A percentile compares a stretch with the other conserved stretches of the same genome.
Conservation (phyloP, 1,140 invertebrate genomes). For the Notospermus geniculatus region DNA sequence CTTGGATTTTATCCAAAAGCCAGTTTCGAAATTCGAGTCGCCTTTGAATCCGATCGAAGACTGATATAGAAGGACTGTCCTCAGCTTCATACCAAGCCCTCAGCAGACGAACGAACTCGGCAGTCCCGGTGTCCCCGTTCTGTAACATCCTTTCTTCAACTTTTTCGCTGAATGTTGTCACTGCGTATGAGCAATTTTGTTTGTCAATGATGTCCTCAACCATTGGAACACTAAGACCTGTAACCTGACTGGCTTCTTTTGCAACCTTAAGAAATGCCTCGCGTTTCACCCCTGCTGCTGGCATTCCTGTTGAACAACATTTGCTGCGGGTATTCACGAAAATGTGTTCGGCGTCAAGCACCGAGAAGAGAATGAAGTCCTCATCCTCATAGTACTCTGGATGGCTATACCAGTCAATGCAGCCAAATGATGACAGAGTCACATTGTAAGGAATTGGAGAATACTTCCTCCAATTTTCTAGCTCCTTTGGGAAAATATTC, state of each 20-base stretch:
- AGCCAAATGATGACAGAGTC: no score
- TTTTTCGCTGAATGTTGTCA: constrained; percentile 13
- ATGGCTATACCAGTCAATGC: constrained; percentile 11
- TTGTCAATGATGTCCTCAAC: constrained; percentile 20
- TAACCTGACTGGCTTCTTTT: not conserved
- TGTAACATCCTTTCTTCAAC: constrained; percentile 6
- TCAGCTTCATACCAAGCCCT: constrained; percentile 16
- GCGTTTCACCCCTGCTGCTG: not conserved
- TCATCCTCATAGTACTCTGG: constrained; percentile 10
- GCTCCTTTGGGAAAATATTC: no score
- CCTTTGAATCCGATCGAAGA: not conserved
- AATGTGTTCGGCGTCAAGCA: constrained; percentile 19
- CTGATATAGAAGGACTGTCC: constrained; percentile 12
- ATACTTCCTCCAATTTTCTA: no score
- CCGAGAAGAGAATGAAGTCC: constrained; percentile 12
- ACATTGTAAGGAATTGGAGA: no score
- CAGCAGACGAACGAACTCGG: constrained; percentile 13
- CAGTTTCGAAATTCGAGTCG: constrained; percentile 12
- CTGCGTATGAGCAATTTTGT: constrained; percentile 15
- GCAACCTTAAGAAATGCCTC: constrained; percentile 13
- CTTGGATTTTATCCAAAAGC: no score
- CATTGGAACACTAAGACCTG: constrained; percentile 5
- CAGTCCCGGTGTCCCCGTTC: not conserved
- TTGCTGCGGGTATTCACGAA: constrained; percentile 13
- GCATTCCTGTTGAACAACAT: constrained; percentile 17